These are phyloP conservation scores for Eupleurogrammus muticus DNA, from an alignment of 2,797 vertebrate species.

Conservation along the genomic window DNA sequence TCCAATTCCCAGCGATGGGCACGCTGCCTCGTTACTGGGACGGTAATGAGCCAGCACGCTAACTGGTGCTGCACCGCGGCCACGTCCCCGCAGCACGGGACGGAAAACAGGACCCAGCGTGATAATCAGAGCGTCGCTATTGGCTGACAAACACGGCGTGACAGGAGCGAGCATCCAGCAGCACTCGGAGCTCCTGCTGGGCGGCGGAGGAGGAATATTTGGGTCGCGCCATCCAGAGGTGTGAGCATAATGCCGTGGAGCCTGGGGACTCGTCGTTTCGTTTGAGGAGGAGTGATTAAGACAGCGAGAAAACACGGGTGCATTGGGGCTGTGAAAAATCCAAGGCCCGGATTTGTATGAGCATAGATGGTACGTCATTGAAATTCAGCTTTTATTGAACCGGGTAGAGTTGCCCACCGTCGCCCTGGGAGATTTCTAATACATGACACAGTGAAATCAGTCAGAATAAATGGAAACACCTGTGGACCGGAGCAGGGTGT, in stretches of 20 bases:
- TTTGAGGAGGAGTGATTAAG: constrained; percentile 45
- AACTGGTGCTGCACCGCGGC: constrained; percentile 21
- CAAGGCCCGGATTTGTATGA: no score
- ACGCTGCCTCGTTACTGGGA: no score
- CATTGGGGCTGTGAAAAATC: neutral
- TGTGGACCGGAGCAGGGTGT: no score
- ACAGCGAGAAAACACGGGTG: constrained; percentile 5
- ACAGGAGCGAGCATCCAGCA: constrained; percentile 41
- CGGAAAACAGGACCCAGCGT: constrained; percentile 8
- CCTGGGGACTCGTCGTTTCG: constrained; percentile 28
- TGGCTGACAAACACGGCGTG: constrained; percentile 41
- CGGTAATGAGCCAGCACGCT: constrained; percentile 25
- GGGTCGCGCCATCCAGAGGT: constrained; percentile 56
- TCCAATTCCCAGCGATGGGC: neutral
- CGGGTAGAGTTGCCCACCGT: no score
- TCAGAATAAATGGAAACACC: no score
- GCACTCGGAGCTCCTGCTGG: constrained; percentile 44
- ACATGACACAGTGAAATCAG: no score
- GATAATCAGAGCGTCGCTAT: constrained; percentile 26
- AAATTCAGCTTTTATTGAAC: neutral
- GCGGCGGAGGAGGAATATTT: constrained; percentile 51
- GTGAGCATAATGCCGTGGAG: constrained; percentile 48
- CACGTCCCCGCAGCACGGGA: constrained; percentile 13
- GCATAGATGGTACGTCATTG: no score
- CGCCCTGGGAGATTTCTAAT: no score